Evolutionary conservation across 2,888 invertebrate genomes (phyloP), one percentile per base, ranked within the genome.

Genomic region (Onchidella celtica): DNA sequence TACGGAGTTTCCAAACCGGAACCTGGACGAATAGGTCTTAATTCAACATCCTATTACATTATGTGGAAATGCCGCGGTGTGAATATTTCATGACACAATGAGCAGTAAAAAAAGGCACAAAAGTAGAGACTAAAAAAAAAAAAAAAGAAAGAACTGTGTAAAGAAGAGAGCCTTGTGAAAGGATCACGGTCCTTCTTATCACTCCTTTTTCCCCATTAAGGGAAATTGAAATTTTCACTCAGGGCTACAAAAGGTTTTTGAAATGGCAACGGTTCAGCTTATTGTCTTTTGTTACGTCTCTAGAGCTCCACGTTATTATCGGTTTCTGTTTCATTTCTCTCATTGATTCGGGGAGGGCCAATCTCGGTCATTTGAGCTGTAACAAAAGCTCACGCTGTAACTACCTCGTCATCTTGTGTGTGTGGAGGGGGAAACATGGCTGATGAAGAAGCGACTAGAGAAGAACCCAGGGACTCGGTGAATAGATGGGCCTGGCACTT

Each of bases 141-240:
- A n/a, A n/a, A n/a, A 47, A 47, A 47, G 47, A 11, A 17, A 17
- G 24, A n/a, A 27, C 27, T 14, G 24, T 63, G n/a, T 63, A 63
- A 63, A 63, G n/a, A 63, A n/a, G 27, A n/a, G n/a, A 27, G 14
- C 29, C 27, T 27, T 27, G 27, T 63, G 29, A 24, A 63, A 21
- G 27, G 27, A 27, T 63, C 63, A 27, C 14, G 24, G n/a, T 27
- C 14, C 63, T 27, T 27, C 63, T 63, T 63, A 63, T 63, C 63
- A 29, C 63, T 24, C 24, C 63, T 27, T 27, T 47, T 63, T 27
- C 63, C 27, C 14, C 2, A 27, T 27, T 27, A 27, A 2, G 14
- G 63, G 63, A 63, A 63, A 63, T 63, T 63, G 63, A 63, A 63
- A 27, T 27, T 63, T 27, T 63, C 63, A 27, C 63, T 63, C 4